phyloP scores from a whole-genome alignment of 2,888 invertebrate genomes.

The Eumacrocentrus americanus region DNA sequence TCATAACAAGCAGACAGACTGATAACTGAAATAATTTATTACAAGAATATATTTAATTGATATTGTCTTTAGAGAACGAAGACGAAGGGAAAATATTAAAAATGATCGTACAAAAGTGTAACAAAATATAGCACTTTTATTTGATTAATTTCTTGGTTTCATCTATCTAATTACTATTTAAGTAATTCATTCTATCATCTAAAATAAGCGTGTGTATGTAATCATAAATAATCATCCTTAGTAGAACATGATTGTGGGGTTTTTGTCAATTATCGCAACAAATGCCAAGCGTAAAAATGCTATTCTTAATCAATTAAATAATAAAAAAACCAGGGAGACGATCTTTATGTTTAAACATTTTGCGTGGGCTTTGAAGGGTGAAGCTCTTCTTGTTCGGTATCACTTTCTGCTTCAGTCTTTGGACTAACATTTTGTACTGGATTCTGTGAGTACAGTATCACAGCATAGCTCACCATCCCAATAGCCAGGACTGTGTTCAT shows the following conservation, averaged over 20 bases:
- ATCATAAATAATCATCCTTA: too few species aligned
- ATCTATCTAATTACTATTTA: too few species aligned
- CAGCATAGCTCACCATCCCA: conserved; percentile 79
- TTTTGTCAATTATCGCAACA: too few species aligned
- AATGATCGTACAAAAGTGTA: too few species aligned
- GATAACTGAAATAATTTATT: neutral
- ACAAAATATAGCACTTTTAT: too few species aligned
- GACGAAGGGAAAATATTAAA: neutral
- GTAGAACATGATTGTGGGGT: too few species aligned
- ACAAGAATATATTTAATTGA: neutral
- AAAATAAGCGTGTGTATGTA: too few species aligned
- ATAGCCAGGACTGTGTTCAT: conserved; percentile 83
- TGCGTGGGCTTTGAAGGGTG: neutral
- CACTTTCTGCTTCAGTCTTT: conserved; percentile 22
- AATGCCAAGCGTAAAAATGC: neutral
- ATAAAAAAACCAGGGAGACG: too few species aligned
- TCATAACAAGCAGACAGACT: neutral
- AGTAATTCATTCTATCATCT: too few species aligned
- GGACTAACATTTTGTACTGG: conserved; percentile 68
- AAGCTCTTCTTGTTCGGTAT: conserved; percentile 22
- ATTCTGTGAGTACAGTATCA: conserved; percentile 86
- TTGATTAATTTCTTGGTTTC: too few species aligned
- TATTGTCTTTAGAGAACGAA: neutral
- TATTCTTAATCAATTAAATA: too few species aligned
- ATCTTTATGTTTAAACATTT: conserved; percentile 6